A percentile compares a stretch with the other conserved stretches of the same genome.
phyloP scores from a whole-genome alignment of 2,888 invertebrate species.

The Thymelicus lineola region DNA sequence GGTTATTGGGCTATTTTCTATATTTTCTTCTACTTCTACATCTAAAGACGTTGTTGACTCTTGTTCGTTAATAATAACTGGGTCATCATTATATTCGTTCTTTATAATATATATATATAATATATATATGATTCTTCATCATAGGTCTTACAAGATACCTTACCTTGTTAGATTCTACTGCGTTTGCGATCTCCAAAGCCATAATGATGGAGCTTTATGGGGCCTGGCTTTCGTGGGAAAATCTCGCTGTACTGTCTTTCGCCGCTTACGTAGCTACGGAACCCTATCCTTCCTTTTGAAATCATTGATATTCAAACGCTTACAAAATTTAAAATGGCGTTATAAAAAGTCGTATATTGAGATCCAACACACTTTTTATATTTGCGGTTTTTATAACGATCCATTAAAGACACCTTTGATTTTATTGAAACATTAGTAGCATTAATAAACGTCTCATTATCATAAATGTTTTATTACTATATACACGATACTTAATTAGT shows the following conservation, averaged over 20 bases:
- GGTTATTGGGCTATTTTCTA: too few species aligned
- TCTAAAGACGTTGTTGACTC: too few species aligned
- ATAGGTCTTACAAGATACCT: not conserved
- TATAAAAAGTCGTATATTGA: too few species aligned
- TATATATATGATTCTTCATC: too few species aligned
- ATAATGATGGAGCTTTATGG: constrained; percentile 11
- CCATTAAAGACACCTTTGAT: too few species aligned
- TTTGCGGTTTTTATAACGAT: not conserved
- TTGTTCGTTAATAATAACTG: too few species aligned
- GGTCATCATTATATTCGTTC: too few species aligned
- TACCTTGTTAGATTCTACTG: not conserved
- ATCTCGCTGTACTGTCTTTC: constrained; percentile 1
- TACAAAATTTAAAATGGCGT: too few species aligned
- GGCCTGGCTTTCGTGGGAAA: constrained; percentile 17
- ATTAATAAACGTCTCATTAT: not conserved
- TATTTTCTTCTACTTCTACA: too few species aligned
- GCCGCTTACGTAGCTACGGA: not conserved
- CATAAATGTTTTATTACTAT: not conserved
- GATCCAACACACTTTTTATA: not conserved
- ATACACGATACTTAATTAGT: not conserved
- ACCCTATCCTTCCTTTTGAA: too few species aligned
- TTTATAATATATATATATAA: too few species aligned
- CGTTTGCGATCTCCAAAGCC: not conserved
- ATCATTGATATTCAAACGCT: too few species aligned
- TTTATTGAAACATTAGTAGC: not conserved